These are phyloP conservation scores for Okapia johnstoni DNA, from an alignment of 2,113 vertebrate species.

Conservation along the genomic window DNA sequence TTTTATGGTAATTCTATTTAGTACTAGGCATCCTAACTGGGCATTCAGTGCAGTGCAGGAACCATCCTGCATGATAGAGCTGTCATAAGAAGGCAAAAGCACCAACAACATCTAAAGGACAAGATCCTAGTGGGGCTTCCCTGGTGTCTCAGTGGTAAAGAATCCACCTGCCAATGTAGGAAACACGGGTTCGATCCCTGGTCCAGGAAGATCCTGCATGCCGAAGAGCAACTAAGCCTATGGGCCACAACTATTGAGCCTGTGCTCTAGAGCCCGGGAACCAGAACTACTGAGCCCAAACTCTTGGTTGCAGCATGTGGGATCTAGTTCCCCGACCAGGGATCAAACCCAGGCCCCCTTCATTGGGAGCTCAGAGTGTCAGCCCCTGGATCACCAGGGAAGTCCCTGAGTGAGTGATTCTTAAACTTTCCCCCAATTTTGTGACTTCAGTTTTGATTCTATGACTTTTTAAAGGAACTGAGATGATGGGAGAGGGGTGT, in stretches of 20 bases:
- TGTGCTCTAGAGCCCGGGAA: background rate
- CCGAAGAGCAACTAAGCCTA: background rate
- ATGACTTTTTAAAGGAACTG: background rate
- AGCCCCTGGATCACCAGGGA: background rate
- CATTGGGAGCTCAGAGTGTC: background rate
- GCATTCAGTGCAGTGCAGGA: accelerated
- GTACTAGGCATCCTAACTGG: background rate
- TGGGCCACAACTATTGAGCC: background rate
- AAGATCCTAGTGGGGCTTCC: background rate
- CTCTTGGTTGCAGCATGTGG: background rate
- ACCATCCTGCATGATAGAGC: background rate
- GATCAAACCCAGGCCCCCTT: background rate
- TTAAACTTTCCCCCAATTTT: background rate
- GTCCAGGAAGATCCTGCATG: background rate
- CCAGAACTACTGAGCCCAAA: background rate
- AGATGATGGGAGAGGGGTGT: background rate
- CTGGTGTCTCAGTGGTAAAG: background rate
- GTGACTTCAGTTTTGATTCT: background rate
- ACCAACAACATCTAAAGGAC: background rate
- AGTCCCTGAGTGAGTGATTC: background rate
- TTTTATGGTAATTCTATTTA: background rate
- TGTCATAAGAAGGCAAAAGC: background rate
- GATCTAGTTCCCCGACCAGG: background rate
- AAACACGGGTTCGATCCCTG: background rate
- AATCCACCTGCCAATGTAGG: background rate